Evolutionary conservation across 2,797 vertebrate genomes (phyloP).

Genomic region (Tragelaphus oryx): DNA sequence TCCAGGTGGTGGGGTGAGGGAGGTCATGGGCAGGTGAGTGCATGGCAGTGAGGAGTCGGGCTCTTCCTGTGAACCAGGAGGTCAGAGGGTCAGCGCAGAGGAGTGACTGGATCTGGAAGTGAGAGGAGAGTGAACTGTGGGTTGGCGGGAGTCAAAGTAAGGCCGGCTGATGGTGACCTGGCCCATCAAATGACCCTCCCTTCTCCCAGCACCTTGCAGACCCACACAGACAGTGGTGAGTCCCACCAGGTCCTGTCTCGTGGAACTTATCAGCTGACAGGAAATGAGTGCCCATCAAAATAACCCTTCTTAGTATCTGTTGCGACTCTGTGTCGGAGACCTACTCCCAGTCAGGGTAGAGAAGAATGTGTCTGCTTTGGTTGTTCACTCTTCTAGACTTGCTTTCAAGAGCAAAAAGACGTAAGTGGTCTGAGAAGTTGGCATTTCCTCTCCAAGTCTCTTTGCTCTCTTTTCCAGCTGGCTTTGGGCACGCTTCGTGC

Average conservation of each 20-base stretch:
- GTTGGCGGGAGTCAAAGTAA: background rate
- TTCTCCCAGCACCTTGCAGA: background rate
- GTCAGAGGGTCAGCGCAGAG: background rate
- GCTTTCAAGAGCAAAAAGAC: background rate
- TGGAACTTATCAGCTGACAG: background rate
- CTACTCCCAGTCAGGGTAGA: background rate
- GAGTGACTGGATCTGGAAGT: background rate
- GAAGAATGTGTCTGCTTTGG: background rate
- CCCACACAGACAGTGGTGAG: background rate
- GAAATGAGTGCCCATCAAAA: background rate
- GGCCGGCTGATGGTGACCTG: background rate
- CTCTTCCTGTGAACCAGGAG: background rate
- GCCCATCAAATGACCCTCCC: background rate
- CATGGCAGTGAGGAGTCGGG: background rate
- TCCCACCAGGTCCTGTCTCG: background rate
- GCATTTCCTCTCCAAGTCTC: background rate
- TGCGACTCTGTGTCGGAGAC: background rate
- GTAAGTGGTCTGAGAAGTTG: conserved; percentile 10
- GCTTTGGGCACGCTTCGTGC: background rate
- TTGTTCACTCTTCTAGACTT: background rate
- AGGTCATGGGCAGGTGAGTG: background rate
- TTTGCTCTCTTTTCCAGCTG: background rate
- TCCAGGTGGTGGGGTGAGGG: background rate
- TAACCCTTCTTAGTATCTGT: background rate
- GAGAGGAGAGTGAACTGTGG: background rate